Conservation (phyloP, 1,140 invertebrate species). For the Melipona quadrifasciata region DNA sequence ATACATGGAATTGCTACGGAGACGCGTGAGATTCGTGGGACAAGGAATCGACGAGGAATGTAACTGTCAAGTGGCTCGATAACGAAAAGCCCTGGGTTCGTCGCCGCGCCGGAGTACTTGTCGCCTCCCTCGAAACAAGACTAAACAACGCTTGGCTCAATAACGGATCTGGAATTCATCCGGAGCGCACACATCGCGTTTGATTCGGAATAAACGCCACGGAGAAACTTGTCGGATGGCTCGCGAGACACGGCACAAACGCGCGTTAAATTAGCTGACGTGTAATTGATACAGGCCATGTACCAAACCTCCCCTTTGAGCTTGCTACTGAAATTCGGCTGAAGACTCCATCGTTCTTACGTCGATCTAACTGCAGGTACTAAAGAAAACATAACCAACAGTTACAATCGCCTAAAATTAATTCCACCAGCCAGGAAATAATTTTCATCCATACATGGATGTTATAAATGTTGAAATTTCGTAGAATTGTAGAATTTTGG, state of each 20-base stretch:
- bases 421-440: background rate
- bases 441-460: too few relatives aligned
- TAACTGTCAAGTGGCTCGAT: background rate
- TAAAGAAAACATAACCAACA: background rate
- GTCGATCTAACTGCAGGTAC: background rate
- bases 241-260: background rate
- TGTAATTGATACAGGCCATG: background rate
- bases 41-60: slow-evolving; percentile 10
- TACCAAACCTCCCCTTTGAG: background rate
- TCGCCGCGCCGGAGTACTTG: background rate
- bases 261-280: background rate
- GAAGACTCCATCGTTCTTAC: background rate
- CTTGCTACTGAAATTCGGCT: background rate
- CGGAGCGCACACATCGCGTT: background rate
- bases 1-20: background rate
- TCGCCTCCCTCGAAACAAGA: slow-evolving; percentile 25
- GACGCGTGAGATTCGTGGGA: background rate
- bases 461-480: too few relatives aligned
- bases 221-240: background rate
- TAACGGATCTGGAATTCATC: slow-evolving; percentile 17
- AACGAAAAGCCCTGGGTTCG: background rate
- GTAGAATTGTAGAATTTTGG: too few relatives aligned
- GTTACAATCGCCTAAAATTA: background rate
- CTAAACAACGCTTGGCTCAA: slow-evolving; percentile 34
- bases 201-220: background rate